These are phyloP conservation scores for Plutomurus gul DNA, from an alignment of 1,140 invertebrate species.

Conservation along the genomic window DNA sequence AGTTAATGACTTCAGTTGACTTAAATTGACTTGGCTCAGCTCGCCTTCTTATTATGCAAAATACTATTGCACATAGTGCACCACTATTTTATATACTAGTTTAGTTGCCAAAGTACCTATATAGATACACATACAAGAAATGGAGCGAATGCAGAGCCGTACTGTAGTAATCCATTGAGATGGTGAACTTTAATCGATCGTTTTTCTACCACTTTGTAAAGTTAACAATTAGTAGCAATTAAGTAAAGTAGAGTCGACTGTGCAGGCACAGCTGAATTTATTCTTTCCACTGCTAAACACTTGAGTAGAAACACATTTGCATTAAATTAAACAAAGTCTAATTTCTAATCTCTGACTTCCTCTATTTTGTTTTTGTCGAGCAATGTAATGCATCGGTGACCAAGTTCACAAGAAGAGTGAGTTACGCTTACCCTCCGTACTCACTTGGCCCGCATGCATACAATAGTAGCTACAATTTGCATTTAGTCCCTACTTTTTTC, in stretches of 20 bases:
- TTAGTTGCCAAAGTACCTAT: no score
- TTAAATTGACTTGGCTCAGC: neutral
- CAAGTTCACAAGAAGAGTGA: no score
- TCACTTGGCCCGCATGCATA: no score
- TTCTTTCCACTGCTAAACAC: neutral
- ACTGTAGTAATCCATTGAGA: no score
- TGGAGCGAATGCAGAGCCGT: no score
- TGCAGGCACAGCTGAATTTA: neutral
- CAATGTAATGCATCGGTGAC: neutral
- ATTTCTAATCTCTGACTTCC: conserved; percentile 4
- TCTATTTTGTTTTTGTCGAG: neutral
- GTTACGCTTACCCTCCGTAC: no score
- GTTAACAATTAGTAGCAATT: conserved; percentile 8
- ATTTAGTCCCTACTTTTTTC: no score
- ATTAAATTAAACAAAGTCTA: neutral
- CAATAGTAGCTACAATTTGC: no score
- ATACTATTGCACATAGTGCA: neutral
- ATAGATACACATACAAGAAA: no score
- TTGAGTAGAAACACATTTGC: conserved; percentile 2
- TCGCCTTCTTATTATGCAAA: neutral
- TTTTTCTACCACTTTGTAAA: neutral
- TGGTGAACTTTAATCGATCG: neutral
- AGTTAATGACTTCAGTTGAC: neutral
- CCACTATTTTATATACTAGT: no score
- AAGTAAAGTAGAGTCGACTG: conserved; percentile 2